Evolutionary conservation across 2,888 invertebrate genomes (phyloP), one percentile per base, ranked within the genome.

Genomic region (Caradrina kadenii): DNA sequence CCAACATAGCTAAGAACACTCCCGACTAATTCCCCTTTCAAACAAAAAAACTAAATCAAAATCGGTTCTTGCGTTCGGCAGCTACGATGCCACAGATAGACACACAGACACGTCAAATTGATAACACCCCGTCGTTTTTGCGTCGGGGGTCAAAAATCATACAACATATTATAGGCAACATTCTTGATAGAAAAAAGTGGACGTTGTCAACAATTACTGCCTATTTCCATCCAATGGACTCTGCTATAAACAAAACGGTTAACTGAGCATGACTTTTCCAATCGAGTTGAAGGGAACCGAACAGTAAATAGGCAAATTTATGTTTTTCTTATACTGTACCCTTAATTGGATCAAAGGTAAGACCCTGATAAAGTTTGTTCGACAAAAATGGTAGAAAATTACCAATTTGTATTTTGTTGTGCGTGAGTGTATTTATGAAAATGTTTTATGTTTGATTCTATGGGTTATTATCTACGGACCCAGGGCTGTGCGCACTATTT

Each of bases 231-330:
- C n/a, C 61, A 67, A 70, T 69, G 31, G 49, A 66, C 10, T 62
- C 53, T 21, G 54, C 50, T 26, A 61, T 73, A 80, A 82, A 83
- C 78, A 80, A 73, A 68, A 63, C 22, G 48, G 64, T 78, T 78
- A 73, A 82, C 67, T 69, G 67, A 69, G 58, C 70, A 64, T 35
- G 61, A 73, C 65, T 71, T 73, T 71, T 62, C 65, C 76, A 62
- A 69, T 67, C 58, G 54, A 54, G 49, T 64, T 58, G 58, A 73
- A 73, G 64, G 69, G 62, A 1, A 69, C 62, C 68, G 58, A 76
- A 69, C 62, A 54, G 69, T 74, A 66, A 81, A 76, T 62, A 77
- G 19, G 49, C 39, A 61, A 76, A 64, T 69, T 53, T 19, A 80
- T 80, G 60, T 65, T 73, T 63, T 71, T 81, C 71, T 67, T 72